These are phyloP conservation scores for Balaeniceps rex DNA, from an alignment of 2,113 vertebrate species.

Conservation along the genomic window DNA sequence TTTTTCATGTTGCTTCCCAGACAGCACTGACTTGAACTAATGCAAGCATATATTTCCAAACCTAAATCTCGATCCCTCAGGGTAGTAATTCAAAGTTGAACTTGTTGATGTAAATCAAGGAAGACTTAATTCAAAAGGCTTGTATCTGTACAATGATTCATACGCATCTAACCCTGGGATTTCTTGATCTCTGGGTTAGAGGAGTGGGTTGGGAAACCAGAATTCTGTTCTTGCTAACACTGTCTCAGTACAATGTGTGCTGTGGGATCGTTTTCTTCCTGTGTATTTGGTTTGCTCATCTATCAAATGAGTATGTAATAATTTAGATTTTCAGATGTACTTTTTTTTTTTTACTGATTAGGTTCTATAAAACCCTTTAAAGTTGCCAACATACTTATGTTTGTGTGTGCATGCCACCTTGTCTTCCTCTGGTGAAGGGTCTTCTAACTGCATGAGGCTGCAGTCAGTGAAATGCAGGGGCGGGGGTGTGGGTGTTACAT, in stretches of 20 bases:
- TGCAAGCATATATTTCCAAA: background rate
- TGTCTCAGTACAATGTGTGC: background rate
- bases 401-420: background rate
- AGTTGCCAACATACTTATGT: background rate
- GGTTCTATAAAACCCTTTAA: background rate
- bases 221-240: background rate
- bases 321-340: background rate
- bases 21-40: background rate
- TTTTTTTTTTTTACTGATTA: background rate
- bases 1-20: background rate
- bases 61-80: background rate
- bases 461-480: background rate
- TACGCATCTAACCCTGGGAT: background rate
- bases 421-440: background rate
- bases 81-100: background rate
- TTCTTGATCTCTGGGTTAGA: background rate
- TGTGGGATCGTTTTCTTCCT: background rate
- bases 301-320: background rate
- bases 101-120: background rate
- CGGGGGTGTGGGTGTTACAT: background rate
- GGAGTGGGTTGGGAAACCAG: background rate
- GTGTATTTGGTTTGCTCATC: background rate
- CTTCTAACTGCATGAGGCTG: background rate
- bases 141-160: background rate
- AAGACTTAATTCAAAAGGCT: background rate